Conservation (phyloP, 2,888 invertebrate species). For the Agrochola macilenta region DNA sequence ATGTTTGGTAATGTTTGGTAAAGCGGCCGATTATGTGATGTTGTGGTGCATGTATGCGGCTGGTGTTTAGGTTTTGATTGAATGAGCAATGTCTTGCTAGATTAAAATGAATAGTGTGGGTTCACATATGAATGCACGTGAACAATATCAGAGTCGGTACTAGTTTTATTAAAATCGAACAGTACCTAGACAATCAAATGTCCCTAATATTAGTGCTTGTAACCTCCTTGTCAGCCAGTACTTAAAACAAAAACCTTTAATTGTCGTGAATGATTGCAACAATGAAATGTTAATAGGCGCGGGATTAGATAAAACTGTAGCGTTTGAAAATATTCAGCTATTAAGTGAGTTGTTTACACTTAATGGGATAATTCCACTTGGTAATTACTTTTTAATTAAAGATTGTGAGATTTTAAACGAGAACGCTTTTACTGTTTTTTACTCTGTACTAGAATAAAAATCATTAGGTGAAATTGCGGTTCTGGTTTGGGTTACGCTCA, state of each 20-base stretch:
- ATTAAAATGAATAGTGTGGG: neutral
- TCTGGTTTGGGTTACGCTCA: no score
- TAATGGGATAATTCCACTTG: constrained; percentile 45
- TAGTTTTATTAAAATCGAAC: neutral
- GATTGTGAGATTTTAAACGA: constrained; percentile 42
- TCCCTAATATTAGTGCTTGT: neutral
- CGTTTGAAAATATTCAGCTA: constrained; percentile 53
- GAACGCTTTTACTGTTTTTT: constrained; percentile 22
- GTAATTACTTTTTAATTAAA: constrained; percentile 61
- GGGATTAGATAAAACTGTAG: constrained; percentile 43
- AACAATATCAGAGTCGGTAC: neutral
- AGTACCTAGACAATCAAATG: neutral
- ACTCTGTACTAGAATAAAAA: neutral
- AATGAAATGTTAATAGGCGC: constrained; percentile 44
- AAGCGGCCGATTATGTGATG: constrained; percentile 40
- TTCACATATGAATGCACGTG: neutral
- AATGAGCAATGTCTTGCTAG: constrained; percentile 16
- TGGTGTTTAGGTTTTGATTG: constrained; percentile 27
- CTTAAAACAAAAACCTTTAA: constrained; percentile 35
- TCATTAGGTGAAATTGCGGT: neutral
- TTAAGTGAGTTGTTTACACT: constrained; percentile 55
- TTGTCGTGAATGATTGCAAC: constrained; percentile 35
- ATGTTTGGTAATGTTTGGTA: constrained; percentile 20
- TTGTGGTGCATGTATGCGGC: constrained; percentile 26
- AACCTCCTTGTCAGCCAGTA: neutral